phyloP scores from a whole-genome alignment of 2,113 vertebrate species.

The Mesoclemmys tuberculata region DNA sequence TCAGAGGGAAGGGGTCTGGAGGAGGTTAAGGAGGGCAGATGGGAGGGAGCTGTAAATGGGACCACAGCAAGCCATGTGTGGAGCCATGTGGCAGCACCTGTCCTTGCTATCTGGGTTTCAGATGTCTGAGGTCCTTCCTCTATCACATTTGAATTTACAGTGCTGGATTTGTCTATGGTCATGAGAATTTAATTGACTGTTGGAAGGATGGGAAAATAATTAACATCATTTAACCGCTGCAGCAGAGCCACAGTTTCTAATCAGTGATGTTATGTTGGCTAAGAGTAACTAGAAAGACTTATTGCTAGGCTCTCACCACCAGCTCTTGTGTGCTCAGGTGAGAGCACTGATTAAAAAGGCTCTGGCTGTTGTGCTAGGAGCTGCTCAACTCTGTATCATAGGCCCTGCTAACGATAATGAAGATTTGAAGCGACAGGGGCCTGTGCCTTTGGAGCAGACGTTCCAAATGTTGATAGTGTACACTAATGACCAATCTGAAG shows the following conservation, averaged over 20 bases:
- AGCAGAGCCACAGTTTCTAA: neutral
- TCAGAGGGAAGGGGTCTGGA: neutral
- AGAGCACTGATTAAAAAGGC: neutral
- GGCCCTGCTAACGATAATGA: neutral
- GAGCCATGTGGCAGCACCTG: neutral
- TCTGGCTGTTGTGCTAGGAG: neutral
- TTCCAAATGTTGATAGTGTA: neutral
- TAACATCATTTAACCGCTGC: conserved; percentile 48
- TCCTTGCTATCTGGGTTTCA: conserved; percentile 35
- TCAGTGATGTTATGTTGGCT: neutral
- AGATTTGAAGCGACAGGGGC: neutral
- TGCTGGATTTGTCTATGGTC: conserved; percentile 61
- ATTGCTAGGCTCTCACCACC: neutral
- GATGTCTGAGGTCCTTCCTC: conserved; percentile 57
- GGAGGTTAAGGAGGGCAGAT: conserved; percentile 22
- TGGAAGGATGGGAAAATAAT: conserved; percentile 35
- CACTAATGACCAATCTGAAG: fast-evolving
- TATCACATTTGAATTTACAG: conserved; percentile 45
- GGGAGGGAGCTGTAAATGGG: conserved; percentile 52
- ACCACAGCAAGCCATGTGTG: conserved; percentile 30
- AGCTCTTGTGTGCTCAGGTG: neutral
- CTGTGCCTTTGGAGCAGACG: neutral
- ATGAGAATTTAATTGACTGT: neutral
- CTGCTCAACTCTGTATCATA: neutral
- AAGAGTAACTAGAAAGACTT: neutral